These are phyloP conservation scores for Phyto melanocephala DNA, from an alignment of 2,888 invertebrate species.

Conservation along the genomic window DNA sequence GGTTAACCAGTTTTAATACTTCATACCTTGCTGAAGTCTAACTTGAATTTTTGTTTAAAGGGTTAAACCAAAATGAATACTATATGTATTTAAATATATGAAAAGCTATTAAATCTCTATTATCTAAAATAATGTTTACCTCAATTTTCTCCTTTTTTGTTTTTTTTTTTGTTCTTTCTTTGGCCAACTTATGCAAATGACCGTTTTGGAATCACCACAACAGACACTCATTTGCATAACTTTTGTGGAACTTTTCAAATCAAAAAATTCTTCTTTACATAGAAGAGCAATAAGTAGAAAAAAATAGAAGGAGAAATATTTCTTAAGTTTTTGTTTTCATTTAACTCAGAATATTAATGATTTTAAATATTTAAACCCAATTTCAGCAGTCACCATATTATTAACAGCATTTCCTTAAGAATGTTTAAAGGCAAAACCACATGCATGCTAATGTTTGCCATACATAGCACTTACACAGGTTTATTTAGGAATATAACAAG, in stretches of 20 bases:
- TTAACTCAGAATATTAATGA: slow-evolving; percentile 16
- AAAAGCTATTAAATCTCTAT: too few relatives aligned
- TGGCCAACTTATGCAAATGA: neutral
- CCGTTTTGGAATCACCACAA: neutral
- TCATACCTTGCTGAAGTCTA: too few relatives aligned
- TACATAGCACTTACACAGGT: neutral
- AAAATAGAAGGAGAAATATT: neutral
- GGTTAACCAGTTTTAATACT: too few relatives aligned
- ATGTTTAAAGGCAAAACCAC: neutral
- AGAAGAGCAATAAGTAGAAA: neutral
- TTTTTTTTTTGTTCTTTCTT: neutral
- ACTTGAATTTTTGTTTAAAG: too few relatives aligned
- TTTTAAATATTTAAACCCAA: slow-evolving; percentile 38
- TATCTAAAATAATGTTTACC: neutral
- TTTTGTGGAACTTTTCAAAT: neutral
- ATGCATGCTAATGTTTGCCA: too few relatives aligned
- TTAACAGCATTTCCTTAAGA: slow-evolving; percentile 11
- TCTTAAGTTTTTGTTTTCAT: neutral
- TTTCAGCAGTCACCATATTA: slow-evolving; percentile 29
- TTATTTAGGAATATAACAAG: neutral
- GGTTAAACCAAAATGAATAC: too few relatives aligned
- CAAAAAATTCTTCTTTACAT: neutral
- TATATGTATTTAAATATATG: too few relatives aligned
- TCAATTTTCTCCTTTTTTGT: neutral
- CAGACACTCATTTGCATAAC: neutral